phyloP scores from a whole-genome alignment of 2,113 vertebrate species.

The Microtus oregoni region DNA sequence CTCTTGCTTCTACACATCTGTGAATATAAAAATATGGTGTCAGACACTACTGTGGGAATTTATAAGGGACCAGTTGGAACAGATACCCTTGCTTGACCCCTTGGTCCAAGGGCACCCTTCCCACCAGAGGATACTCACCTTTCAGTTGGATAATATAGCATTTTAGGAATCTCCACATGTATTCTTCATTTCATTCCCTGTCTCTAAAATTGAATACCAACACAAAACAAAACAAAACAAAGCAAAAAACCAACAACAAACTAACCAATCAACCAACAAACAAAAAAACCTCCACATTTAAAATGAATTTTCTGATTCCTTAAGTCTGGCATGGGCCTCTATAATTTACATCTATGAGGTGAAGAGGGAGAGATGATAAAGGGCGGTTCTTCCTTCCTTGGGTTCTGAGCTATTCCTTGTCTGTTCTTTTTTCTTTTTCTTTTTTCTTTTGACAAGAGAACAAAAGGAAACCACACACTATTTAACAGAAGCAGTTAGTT shows the following conservation, averaged over 20 bases:
- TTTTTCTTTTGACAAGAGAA: neutral
- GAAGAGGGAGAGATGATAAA: neutral
- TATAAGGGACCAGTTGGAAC: neutral
- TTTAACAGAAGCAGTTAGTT: neutral
- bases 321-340: neutral
- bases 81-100: neutral
- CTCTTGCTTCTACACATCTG: neutral
- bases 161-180: neutral
- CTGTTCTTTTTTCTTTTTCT: neutral
- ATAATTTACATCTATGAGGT: neutral
- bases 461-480: neutral
- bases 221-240: neutral
- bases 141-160: neutral
- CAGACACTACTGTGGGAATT: neutral
- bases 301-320: neutral
- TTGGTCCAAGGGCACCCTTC: neutral
- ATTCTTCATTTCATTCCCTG: neutral
- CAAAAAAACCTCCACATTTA: neutral
- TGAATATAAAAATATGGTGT: neutral
- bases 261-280: neutral
- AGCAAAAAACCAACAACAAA: neutral
- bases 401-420: neutral
- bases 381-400: neutral
- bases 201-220: neutral
- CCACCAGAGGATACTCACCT: neutral